Base-by-base conservation (phyloP, 37 sponge, comb jelly and placozoan genomes). In the Agelas oroides region DNA sequence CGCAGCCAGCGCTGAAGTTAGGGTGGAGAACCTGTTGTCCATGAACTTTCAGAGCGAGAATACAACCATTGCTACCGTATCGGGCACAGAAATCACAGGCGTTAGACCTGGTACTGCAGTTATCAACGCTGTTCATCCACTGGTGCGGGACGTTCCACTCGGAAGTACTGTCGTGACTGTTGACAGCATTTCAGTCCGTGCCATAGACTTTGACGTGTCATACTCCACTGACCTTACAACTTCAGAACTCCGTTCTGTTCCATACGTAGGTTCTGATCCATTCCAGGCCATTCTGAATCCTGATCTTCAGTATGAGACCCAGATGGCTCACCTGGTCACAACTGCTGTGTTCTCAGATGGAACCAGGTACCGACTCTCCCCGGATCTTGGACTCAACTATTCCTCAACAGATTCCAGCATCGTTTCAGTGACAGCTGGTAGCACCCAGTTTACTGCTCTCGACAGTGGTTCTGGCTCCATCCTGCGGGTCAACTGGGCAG, bases 341-440 rank as follows among this genome's bases (percentile, higher is more conserved):
- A 65, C 58, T 63, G 83, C 59, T 0, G 28, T 93, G 33, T 82
- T 85, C 27, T 81, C 86, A 2, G 93, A 93, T 81, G 89, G 79
- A 34, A 61, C 70, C 0, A 53, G 64, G 35, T 59, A 59, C 18
- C 35, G 30, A 31, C 46, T 93, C 16, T 53, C 84, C 11, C 31
- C n/a, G 0, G 27, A 28, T 23, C 14, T 37, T 54, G 92, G 67
- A 0, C 61, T 92, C 20, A 27, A 5, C 28, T 93, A 93, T 52
- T 58, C 78, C 2, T 37, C 69, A 8, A 27, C 17, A 0, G 65
- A 86, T 46, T 15, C 66, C 0, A 36, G 54, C 32, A 55, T 90
- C 21, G 28, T 81, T 39, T 23, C 28, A 5, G 59, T 87, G 36
- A 24, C 68, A 54, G 58, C 77, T 60, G n/a, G n/a, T 68, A 83